Evolutionary conservation across 2,797 vertebrate species (phyloP).

Genomic region (Mus minutoides): DNA sequence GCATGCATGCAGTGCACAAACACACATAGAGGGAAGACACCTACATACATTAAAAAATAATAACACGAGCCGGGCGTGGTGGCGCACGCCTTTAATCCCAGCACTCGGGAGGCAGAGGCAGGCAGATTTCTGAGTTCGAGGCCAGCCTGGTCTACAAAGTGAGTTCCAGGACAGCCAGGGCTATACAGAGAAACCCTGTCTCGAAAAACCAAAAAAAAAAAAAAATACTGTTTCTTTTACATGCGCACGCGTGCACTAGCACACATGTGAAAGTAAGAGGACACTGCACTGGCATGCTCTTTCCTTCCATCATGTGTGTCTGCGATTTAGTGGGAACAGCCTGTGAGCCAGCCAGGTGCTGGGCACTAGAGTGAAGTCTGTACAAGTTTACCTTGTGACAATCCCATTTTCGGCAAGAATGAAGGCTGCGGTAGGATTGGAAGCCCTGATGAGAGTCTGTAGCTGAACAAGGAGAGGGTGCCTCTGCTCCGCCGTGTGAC

Average conservation of each 20-base stretch:
- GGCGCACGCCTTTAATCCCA: too few species aligned
- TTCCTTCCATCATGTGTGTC: not conserved
- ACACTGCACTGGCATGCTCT: not conserved
- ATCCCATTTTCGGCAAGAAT: slow-evolving; percentile 94
- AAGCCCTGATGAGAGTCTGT: slow-evolving; percentile 94
- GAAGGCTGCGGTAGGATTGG: slow-evolving; percentile 93
- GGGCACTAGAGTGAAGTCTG: not conserved
- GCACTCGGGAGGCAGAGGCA: too few species aligned
- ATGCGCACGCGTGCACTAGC: too few species aligned
- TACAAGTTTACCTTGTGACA: slow-evolving; percentile 91
- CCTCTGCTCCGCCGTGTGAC: slow-evolving; percentile 91
- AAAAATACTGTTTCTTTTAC: too few species aligned
- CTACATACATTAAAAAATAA: not conserved
- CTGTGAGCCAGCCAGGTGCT: not conserved
- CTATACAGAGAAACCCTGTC: too few species aligned
- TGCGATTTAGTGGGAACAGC: not conserved
- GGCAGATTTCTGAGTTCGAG: too few species aligned
- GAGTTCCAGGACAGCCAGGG: too few species aligned
- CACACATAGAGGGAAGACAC: not conserved
- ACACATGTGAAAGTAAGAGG: not conserved
- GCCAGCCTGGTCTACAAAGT: too few species aligned
- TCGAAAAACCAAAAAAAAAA: too few species aligned
- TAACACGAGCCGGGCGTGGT: too few species aligned
- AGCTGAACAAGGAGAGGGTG: slow-evolving; percentile 92
- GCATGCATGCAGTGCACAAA: not conserved